Evolutionary conservation across 2,113 vertebrate genomes (phyloP).

Genomic region (Cairina moschata): DNA sequence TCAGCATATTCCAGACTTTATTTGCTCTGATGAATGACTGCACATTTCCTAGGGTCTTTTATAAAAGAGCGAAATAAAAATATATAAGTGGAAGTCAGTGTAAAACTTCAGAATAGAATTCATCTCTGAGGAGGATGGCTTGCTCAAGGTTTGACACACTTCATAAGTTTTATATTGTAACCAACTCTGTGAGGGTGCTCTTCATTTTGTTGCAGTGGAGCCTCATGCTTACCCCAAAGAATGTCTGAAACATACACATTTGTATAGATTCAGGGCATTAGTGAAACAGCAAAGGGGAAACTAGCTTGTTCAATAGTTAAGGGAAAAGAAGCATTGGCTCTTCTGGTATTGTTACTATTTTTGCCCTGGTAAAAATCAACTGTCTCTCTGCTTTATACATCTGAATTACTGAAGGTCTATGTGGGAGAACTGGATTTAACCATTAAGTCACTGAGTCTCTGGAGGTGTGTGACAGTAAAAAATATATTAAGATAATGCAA

Average conservation of each 20-base stretch:
- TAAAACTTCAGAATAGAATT: neutral
- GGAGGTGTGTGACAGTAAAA: neutral
- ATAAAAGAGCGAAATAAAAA: neutral
- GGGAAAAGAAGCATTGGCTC: fast-evolving
- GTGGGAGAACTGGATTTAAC: neutral
- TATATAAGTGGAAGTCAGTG: neutral
- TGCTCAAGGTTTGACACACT: neutral
- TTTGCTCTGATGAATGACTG: neutral
- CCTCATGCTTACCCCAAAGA: neutral
- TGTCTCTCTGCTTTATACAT: neutral
- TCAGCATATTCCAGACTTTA: neutral
- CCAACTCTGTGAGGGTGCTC: neutral
- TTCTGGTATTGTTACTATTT: neutral
- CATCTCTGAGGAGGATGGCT: neutral
- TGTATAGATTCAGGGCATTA: neutral
- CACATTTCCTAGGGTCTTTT: neutral
- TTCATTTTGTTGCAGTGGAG: neutral
- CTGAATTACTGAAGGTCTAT: neutral
- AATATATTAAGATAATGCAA: neutral
- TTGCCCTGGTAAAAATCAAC: neutral
- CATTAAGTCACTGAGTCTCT: neutral
- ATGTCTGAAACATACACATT: neutral
- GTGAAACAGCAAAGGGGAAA: neutral
- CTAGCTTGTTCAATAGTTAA: neutral
- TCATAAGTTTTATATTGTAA: fast-evolving